Evolutionary conservation across 2,797 vertebrate genomes (phyloP), one percentile per base, ranked within the genome.

Genomic region (Arrhamphus sclerolepis): DNA sequence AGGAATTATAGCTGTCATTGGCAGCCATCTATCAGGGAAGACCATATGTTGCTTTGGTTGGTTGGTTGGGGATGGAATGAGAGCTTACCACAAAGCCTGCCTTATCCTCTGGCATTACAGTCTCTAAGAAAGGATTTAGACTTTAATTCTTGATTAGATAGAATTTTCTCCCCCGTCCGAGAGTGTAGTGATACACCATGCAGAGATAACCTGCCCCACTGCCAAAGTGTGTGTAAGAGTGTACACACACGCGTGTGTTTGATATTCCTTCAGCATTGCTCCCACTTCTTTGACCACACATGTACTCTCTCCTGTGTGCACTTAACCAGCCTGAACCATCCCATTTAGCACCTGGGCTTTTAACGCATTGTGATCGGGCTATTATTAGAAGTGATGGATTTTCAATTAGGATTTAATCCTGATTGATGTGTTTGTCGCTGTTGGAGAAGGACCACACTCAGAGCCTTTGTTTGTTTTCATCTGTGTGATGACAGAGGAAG

Each of bases 101-200:
- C 90, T 93, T 91, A 94, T 93, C 92, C 86, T 49, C 59, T 66
- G 85, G 92, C 87, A 92, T 93, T 93, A 92, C 84, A 87, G 89
- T 79, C 87, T 92, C 90, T 90, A 91, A 93, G 90, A 93, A 92
- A 92, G 91, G 92, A 93, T 94, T 94, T 93, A 86, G 69, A 87
- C 85, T 89, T 90, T 92, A 91, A 93, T 90, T 92, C 92, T 92
- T 92, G 92, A 94, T 94, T 91, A 93, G 88, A 93, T 89, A 78
- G 87, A 93, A 91, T 91, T 89, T 87, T 89, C 84, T 91, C 80
- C 79, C 78, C 82, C 82, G 80, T 81, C 81, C 72, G 62, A 69
- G 63, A 85, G 78, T 78, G 28, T 71, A 71, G 67, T 77, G 86
- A 83, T 88, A 86, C 81, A 78, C 79, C 51, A 70, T 65, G 77